Percentiles rank a stretch among this genome's conserved stretches.
These are phyloP conservation scores for Pseudoips prasinana DNA, from an alignment of 2,888 invertebrate genomes.

Conservation along the genomic window DNA sequence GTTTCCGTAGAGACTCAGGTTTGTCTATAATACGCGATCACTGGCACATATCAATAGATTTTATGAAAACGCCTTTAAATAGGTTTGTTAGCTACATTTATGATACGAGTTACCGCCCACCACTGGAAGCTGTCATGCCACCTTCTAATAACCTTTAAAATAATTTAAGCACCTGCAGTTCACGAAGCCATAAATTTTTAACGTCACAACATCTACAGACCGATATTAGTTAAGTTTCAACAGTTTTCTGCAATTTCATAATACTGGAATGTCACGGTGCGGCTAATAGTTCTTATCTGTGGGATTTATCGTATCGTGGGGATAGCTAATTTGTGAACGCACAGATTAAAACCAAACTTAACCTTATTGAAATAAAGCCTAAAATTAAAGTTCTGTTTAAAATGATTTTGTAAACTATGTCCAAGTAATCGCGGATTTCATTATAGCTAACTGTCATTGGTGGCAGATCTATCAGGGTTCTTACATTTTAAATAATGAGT, in stretches of 20 bases:
- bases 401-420: constrained; percentile 28
- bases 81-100: too few species aligned
- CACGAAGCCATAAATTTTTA: constrained; percentile 32
- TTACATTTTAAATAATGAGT: constrained; percentile 36
- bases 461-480: constrained; percentile 42
- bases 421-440: constrained; percentile 46
- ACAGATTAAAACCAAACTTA: constrained; percentile 24
- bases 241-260: constrained; percentile 40
- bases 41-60: too few species aligned
- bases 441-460: constrained; percentile 43
- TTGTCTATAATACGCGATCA: too few species aligned
- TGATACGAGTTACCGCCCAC: too few species aligned
- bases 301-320: constrained; percentile 45
- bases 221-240: constrained; percentile 20
- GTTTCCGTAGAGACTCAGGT: too few species aligned
- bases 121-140: too few species aligned
- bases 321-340: constrained; percentile 32
- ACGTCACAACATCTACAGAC: constrained; percentile 26
- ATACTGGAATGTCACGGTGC: constrained; percentile 40
- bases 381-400: constrained; percentile 8
- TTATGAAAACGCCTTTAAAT: too few species aligned
- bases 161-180: constrained; percentile 34
- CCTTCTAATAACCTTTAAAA: too few species aligned
- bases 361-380: constrained; percentile 7
- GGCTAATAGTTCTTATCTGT: constrained; percentile 48